A percentile compares a stretch with the other conserved stretches of the same genome.
These are phyloP conservation scores for Zaprionus obscuricornis DNA, from an alignment of 2,888 invertebrate species.

Conservation along the genomic window DNA sequence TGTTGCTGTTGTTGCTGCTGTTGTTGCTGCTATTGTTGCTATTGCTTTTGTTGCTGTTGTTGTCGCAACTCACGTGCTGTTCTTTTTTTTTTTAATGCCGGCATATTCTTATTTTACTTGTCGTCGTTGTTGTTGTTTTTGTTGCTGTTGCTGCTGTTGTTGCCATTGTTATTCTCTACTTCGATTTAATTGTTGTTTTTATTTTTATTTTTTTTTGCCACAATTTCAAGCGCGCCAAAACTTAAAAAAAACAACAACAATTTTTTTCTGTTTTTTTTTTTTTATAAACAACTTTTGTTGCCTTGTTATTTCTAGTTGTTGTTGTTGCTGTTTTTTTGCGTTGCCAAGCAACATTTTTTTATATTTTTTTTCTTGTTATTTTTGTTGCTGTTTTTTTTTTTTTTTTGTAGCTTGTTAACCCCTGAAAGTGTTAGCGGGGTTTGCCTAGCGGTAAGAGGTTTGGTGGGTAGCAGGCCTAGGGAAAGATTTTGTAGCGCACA, in stretches of 20 bases:
- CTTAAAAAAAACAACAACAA: too few species aligned
- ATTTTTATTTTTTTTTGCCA: conserved; percentile 26
- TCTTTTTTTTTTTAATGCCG: conserved; percentile 33
- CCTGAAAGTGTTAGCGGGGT: too few species aligned
- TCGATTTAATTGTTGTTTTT: conserved; percentile 50
- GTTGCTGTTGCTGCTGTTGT: conserved; percentile 12
- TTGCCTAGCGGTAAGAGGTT: not conserved
- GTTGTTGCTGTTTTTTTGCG: conserved; percentile 36
- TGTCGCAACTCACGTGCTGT: conserved; percentile 60
- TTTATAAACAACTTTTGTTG: conserved; percentile 56
- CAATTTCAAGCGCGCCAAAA: conserved; percentile 53
- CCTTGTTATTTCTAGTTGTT: conserved; percentile 32
- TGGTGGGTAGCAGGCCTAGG: not conserved
- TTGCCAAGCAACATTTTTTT: conserved; percentile 61
- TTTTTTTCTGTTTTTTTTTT: conserved; percentile 4
- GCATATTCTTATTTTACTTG: conserved; percentile 35
- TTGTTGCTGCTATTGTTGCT: conserved; percentile 5
- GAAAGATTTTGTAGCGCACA: conserved; percentile 32
- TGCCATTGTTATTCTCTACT: conserved; percentile 22
- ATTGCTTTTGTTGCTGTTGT: not conserved
- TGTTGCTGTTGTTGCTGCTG: conserved; percentile 12
- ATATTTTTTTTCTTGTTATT: conserved; percentile 9
- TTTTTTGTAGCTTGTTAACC: conserved; percentile 34
- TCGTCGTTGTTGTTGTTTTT: conserved; percentile 25
- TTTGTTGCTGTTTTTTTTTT: not conserved